Evolutionary conservation across 2,113 vertebrate genomes (phyloP).

Genomic region (Ictalurus punctatus): DNA sequence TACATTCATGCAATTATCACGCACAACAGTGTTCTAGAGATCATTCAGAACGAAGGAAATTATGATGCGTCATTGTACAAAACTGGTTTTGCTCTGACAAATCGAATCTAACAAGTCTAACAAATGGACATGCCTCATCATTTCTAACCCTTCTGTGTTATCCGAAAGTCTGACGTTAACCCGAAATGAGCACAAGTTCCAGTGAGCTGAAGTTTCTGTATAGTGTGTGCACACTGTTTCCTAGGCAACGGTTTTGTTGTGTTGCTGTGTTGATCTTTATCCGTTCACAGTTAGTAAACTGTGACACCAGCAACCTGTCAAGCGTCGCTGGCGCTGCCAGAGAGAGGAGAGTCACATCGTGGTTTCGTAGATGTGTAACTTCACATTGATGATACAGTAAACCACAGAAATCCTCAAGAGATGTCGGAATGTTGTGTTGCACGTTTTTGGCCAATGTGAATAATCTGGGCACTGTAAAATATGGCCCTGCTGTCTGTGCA

Average conservation of each 20-base stretch:
- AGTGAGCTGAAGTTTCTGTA: neutral
- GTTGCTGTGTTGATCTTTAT: neutral
- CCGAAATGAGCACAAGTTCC: neutral
- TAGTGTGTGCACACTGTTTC: neutral
- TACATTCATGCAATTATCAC: neutral
- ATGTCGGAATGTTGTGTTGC: neutral
- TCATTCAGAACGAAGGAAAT: neutral
- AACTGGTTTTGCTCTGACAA: neutral
- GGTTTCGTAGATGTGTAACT: no score
- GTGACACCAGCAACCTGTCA: neutral
- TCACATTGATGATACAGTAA: neutral
- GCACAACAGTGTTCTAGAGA: neutral
- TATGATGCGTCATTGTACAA: neutral
- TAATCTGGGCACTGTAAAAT: neutral
- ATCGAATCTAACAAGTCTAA: neutral
- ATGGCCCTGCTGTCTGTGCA: neutral
- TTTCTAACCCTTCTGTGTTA: no score
- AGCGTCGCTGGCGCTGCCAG: neutral
- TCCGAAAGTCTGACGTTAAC: neutral
- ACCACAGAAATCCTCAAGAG: neutral
- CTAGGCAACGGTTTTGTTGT: constrained; percentile 22
- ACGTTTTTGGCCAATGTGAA: neutral
- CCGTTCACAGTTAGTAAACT: neutral
- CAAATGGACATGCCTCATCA: neutral
- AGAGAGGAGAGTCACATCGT: neutral